Evolutionary conservation across 2,888 invertebrate species (phyloP).

Genomic region (Xestia sexstrigata): DNA sequence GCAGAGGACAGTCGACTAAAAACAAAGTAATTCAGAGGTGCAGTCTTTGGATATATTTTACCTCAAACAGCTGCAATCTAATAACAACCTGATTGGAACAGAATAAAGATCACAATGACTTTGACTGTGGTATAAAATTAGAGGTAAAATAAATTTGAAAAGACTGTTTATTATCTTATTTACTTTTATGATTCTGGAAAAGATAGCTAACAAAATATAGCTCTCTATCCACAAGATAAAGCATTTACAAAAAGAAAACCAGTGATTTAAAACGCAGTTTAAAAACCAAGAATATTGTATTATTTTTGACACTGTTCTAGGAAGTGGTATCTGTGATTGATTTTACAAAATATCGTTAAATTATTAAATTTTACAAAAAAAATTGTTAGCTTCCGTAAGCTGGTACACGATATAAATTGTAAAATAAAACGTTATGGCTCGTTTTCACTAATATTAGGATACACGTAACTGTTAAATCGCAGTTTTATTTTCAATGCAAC

Average conservation of each 20-base stretch:
- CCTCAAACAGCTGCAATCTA: not conserved
- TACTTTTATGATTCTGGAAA: not conserved
- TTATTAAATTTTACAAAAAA: not conserved
- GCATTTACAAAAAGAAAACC: not conserved
- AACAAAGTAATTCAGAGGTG: constrained; percentile 7
- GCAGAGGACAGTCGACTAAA: not conserved
- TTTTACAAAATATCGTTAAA: not conserved
- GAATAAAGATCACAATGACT: not conserved
- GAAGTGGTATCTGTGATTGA: constrained; percentile 7
- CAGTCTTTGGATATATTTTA: not conserved
- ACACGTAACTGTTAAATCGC: not conserved
- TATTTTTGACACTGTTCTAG: constrained; percentile 50
- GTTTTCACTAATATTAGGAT: not conserved
- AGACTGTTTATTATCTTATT: not conserved
- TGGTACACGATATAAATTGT: not conserved
- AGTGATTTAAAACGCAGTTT: constrained; percentile 35
- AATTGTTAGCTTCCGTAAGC: not conserved
- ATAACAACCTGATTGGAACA: not conserved
- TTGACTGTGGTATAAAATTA: not conserved
- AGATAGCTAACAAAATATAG: not conserved
- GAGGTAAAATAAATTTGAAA: not conserved
- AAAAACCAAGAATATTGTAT: not conserved
- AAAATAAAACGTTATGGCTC: not conserved
- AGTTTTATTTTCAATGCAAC: too few species aligned
- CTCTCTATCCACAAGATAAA: not conserved